Base-by-base conservation (phyloP, 2,888 invertebrate species). In the Melanargia galathea region DNA sequence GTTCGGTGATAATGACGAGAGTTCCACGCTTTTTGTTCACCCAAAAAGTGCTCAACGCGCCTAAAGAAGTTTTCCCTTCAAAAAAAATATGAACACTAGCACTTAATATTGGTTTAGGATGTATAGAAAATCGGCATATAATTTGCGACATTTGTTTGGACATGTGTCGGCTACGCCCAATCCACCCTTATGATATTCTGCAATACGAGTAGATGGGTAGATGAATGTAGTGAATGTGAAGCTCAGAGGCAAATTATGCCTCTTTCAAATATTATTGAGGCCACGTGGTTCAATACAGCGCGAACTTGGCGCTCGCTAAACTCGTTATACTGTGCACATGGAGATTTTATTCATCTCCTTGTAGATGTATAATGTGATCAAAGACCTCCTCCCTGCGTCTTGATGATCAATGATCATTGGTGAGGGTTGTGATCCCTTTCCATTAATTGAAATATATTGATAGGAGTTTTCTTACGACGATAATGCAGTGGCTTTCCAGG, bases 101-200 rank as follows among this genome's bases (percentile, higher is more conserved):
- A n/a, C n/a, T n/a, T n/a, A n/a, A n/a, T n/a, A n/a, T n/a, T n/a
- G n/a, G 18, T 30, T 43, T 16, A 30, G 20, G 38, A 24, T 11
- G 10, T 18, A n/a, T n/a, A 30, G 43, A 59, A 63, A 68, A 70
- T 65, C 56, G 49, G 49, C 56, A 63, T n/a, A 70, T 69, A 78
- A 74, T 78, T 81, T 70, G 77, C 67, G 71, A 81, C 85, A 84
- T 83, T 84, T 84, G 84, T 82, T 82, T 73, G 73, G 75, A 75
- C 87, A 86, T 84, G 84, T 87, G 87, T 72, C 69, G 45, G 71
- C 20, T 33, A 75, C 81, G 78, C 83, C 85, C 69, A 49, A 64
- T 73, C 73, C 78, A 80, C 75, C 72, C 71, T 73, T 69, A 30
- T 54, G 58, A 62, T 66, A 51, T 62, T 55, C 48, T 43, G 52